Evolutionary conservation across 2,888 invertebrate species (phyloP).

Genomic region (Blastobasis adustella): DNA sequence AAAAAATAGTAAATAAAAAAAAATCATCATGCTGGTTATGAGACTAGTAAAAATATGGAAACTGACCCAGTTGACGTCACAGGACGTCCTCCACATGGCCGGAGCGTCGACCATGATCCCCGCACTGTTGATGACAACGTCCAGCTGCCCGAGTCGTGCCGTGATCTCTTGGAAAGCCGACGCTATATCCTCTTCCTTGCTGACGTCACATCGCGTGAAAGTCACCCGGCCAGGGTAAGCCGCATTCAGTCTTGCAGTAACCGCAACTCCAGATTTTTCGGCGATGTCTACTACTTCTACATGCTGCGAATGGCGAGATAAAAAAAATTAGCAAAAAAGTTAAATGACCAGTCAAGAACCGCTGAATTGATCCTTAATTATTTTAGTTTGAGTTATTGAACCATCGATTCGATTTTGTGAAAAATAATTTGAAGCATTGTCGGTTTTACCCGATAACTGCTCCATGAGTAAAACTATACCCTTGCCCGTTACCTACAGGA

Average conservation of each 20-base stretch:
- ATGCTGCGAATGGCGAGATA: constrained; percentile 15
- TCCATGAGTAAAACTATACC: too few relatives aligned
- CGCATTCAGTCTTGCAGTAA: constrained; percentile 24
- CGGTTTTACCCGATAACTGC: too few relatives aligned
- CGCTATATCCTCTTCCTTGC: constrained; percentile 29
- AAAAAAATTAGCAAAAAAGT: too few relatives aligned
- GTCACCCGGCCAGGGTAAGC: constrained; percentile 22
- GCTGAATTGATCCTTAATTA: too few relatives aligned
- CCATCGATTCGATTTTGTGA: too few relatives aligned
- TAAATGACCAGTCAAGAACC: too few relatives aligned
- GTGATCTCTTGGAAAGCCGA: constrained; percentile 28
- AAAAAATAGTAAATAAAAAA: too few relatives aligned
- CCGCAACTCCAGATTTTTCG: constrained; percentile 27
- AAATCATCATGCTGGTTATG: too few relatives aligned
- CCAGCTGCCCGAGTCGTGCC: constrained; percentile 24
- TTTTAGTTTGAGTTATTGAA: too few relatives aligned
- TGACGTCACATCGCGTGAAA: constrained; percentile 38
- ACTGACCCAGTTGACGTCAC: constrained; percentile 36
- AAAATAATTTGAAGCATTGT: too few relatives aligned
- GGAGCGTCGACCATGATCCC: constrained; percentile 38
- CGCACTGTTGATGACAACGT: constrained; percentile 43
- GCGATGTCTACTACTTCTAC: constrained; percentile 36
- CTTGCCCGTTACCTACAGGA: too few relatives aligned
- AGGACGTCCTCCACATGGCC: constrained; percentile 29
- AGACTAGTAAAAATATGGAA: neutral